Evolutionary conservation across 2,888 invertebrate genomes (phyloP).

Genomic region (Nasonia oneida): DNA sequence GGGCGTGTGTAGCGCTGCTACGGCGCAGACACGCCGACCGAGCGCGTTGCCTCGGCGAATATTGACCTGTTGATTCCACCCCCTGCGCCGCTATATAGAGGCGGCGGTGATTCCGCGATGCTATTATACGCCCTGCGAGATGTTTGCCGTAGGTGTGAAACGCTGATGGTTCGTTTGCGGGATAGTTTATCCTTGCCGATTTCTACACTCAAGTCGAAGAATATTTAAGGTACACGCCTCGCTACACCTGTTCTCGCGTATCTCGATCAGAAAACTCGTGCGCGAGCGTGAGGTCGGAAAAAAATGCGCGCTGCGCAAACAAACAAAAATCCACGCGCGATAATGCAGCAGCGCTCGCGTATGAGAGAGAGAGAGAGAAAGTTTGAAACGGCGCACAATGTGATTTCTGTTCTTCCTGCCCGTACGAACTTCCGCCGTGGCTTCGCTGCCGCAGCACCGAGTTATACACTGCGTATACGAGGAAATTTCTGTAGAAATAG

Average conservation of each 20-base stretch:
- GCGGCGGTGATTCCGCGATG: background rate
- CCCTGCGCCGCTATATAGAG: background rate
- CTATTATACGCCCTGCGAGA: too few species aligned
- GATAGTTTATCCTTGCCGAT: too few species aligned
- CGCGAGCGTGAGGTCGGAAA: background rate
- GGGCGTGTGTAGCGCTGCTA: background rate
- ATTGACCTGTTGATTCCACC: constrained; percentile 46
- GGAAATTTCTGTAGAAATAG: constrained; percentile 52
- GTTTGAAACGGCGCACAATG: constrained; percentile 30
- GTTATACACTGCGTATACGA: background rate
- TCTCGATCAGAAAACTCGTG: background rate
- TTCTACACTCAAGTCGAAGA: too few species aligned
- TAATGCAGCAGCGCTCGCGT: too few species aligned
- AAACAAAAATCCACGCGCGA: background rate
- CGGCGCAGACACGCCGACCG: background rate
- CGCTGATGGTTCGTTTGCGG: too few species aligned
- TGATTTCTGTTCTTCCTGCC: constrained; percentile 41
- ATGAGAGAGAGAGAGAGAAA: constrained; percentile 33
- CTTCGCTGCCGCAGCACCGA: constrained; percentile 16
- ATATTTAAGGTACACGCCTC: too few species aligned
- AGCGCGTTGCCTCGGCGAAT: background rate
- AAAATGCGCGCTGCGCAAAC: background rate
- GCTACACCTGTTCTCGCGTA: too few species aligned
- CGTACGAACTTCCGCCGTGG: background rate
- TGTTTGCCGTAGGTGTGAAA: background rate